Conservation (phyloP, 2,797 vertebrate genomes). For the Gymnocypris eckloni region DNA sequence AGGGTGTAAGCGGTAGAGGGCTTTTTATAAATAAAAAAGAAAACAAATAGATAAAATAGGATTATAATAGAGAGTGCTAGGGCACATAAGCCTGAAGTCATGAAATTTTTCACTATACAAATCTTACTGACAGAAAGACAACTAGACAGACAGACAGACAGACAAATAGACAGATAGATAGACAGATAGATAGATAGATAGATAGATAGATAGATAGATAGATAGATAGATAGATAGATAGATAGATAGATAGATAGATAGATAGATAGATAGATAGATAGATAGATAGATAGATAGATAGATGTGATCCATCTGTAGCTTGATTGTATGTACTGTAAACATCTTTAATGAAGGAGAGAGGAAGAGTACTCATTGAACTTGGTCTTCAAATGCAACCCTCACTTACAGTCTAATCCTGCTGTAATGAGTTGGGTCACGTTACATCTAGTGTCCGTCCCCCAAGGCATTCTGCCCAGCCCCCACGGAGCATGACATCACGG, state of each 20-base stretch:
- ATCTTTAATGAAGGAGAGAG: not conserved
- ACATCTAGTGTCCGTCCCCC: slow-evolving; percentile 36
- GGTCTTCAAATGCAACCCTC: slow-evolving; percentile 1
- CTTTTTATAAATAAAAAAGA: not conserved
- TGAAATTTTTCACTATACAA: too few species aligned
- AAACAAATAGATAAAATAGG: not conserved
- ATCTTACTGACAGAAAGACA: not conserved
- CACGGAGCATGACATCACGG: slow-evolving; percentile 67
- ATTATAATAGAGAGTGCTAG: too few species aligned
- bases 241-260: not conserved
- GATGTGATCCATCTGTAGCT: not conserved
- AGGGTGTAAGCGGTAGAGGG: too few species aligned
- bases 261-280: too few species aligned
- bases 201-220: not conserved
- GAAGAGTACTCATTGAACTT: slow-evolving; percentile 1
- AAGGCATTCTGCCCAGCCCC: slow-evolving; percentile 45
- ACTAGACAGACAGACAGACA: not conserved
- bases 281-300: not conserved
- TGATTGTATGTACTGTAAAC: not conserved
- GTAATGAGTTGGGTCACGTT: slow-evolving; percentile 41
- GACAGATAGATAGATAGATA: too few species aligned
- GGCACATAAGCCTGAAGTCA: too few species aligned
- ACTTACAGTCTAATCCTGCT: slow-evolving; percentile 40
- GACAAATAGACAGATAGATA: too few species aligned
- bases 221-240: not conserved